Evolutionary conservation across 1,140 invertebrate genomes (phyloP).

Genomic region (Dendroctonus valens): DNA sequence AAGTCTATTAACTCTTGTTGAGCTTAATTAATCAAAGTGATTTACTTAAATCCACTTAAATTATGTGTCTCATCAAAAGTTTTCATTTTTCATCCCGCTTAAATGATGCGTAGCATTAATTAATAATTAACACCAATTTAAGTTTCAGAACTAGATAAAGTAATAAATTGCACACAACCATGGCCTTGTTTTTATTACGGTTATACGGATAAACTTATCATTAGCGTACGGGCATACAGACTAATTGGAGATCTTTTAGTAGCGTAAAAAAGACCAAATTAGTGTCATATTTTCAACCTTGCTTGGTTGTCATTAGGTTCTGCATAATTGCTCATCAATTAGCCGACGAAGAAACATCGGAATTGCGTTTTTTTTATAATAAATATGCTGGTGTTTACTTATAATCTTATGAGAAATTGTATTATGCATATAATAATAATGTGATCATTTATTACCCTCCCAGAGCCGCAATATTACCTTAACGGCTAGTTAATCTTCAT

Average conservation of each 20-base stretch:
- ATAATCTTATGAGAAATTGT: no score
- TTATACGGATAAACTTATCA: conserved; percentile 14
- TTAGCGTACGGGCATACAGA: conserved; percentile 18
- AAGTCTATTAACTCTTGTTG: conserved; percentile 12
- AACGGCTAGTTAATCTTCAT: no score
- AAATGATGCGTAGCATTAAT: conserved; percentile 27
- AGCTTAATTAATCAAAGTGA: conserved; percentile 20
- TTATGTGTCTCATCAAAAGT: conserved; percentile 16
- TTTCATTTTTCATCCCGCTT: conserved; percentile 20
- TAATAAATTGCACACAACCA: conserved; percentile 25
- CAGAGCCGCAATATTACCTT: no score
- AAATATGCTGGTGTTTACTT: no score
- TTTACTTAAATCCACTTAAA: conserved; percentile 26
- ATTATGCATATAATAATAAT: no score
- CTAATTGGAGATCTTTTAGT: conserved; percentile 17
- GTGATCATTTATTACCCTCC: no score
- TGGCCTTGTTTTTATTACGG: conserved; percentile 27
- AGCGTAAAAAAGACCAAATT: conserved; percentile 7
- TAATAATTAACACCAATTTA: conserved; percentile 31
- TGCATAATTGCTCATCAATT: conserved; percentile 8
- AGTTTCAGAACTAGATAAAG: conserved; percentile 26
- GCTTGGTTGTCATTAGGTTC: conserved; percentile 6
- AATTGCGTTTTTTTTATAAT: not conserved
- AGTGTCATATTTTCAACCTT: conserved; percentile 14
- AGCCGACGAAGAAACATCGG: not conserved